Conservation (phyloP, 2,113 vertebrate species). For the Calcarius ornatus region DNA sequence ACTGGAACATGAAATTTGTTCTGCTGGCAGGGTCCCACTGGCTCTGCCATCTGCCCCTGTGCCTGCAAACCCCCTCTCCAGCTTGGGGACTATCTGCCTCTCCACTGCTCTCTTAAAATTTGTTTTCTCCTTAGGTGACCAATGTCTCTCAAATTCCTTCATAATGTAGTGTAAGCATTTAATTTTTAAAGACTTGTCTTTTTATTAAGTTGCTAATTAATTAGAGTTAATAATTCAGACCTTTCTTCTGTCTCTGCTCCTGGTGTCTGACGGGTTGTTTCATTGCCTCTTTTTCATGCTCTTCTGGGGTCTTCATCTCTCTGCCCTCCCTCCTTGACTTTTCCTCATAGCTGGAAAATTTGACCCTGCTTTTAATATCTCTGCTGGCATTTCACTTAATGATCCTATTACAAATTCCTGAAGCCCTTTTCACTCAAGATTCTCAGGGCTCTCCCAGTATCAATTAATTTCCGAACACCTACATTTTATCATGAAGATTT, state of each 20-base stretch:
- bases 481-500: neutral
- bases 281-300: neutral
- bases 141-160: neutral
- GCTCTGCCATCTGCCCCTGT: neutral
- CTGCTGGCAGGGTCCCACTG: neutral
- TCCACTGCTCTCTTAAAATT: neutral
- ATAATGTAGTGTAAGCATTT: neutral
- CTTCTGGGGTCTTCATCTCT: neutral
- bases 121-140: neutral
- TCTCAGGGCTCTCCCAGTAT: neutral
- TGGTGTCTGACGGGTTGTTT: neutral
- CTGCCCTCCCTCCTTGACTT: neutral
- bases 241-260: neutral
- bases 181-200: slow-evolving; percentile 10
- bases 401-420: slow-evolving; percentile 6
- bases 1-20: neutral
- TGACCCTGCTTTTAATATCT: slow-evolving; percentile 33
- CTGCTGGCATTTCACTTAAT: slow-evolving; percentile 51
- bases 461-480: slow-evolving; percentile 13
- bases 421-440: neutral
- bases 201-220: slow-evolving; percentile 18
- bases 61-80: neutral
- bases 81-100: neutral
- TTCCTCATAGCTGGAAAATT: neutral
- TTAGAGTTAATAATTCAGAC: slow-evolving; percentile 11